These are phyloP conservation scores for Oxytorus armatus DNA, from an alignment of 2,888 invertebrate genomes.

Conservation along the genomic window DNA sequence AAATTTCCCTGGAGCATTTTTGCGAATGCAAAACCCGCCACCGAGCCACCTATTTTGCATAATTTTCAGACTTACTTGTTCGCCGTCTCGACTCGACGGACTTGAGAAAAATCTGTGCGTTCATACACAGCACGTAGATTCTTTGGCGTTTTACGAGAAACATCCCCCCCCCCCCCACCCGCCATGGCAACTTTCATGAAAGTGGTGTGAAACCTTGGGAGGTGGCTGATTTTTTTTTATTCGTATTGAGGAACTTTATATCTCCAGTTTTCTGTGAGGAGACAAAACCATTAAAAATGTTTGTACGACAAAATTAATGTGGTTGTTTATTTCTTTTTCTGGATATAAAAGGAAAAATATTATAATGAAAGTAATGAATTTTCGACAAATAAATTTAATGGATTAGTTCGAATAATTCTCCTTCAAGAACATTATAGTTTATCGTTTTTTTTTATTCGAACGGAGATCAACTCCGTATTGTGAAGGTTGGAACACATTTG, in stretches of 20 bases:
- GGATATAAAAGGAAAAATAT: no score
- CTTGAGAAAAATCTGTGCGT: constrained; percentile 27
- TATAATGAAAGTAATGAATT: no score
- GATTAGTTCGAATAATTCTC: no score
- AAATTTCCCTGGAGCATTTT: constrained; percentile 51
- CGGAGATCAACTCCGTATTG: no score
- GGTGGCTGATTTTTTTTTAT: not conserved
- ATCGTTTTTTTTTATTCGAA: no score
- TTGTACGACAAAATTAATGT: no score
- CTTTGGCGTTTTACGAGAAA: constrained; percentile 23
- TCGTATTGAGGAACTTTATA: not conserved
- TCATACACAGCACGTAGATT: constrained; percentile 1
- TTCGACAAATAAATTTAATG: no score
- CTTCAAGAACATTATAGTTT: no score
- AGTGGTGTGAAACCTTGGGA: not conserved
- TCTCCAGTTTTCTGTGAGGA: no score
- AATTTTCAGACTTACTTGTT: constrained; percentile 34
- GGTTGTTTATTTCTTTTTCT: no score
- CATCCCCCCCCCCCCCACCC: not conserved
- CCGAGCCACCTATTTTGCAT: constrained; percentile 26
- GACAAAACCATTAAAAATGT: no score
- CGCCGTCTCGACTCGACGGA: not conserved
- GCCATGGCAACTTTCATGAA: not conserved
- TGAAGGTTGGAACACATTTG: no score
- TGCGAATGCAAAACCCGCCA: constrained; percentile 32